Evolutionary conservation across 2,888 invertebrate species (phyloP).

Genomic region (Deilephila elpenor): DNA sequence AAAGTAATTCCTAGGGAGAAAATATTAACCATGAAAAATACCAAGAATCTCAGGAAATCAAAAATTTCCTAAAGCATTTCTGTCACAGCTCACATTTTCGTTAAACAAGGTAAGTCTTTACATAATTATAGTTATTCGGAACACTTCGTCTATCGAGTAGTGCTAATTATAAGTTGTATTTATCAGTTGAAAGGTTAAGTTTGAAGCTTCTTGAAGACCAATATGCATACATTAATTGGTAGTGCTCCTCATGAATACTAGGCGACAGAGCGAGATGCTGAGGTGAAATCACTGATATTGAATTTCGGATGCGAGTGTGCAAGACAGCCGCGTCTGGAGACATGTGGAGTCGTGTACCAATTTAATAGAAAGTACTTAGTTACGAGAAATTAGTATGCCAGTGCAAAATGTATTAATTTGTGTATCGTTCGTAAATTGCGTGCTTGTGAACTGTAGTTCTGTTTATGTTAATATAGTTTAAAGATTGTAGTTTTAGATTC

Average conservation of each 20-base stretch:
- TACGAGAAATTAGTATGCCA: not conserved
- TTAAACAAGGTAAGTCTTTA: not conserved
- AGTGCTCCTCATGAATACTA: constrained; percentile 12
- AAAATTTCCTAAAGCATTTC: not conserved
- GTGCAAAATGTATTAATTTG: not conserved
- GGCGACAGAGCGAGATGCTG: constrained; percentile 15
- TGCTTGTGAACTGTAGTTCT: no score
- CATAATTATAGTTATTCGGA: not conserved
- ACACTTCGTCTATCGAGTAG: not conserved
- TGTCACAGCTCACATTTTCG: not conserved
- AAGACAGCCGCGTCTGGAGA: constrained; percentile 15
- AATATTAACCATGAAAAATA: not conserved
- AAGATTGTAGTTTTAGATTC: no score
- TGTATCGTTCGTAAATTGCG: no score
- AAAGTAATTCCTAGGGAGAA: constrained; percentile 5
- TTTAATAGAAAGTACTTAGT: not conserved
- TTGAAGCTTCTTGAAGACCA: not conserved
- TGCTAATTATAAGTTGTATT: not conserved
- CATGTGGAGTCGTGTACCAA: constrained; percentile 5
- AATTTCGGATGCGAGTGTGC: constrained; percentile 10
- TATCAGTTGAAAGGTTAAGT: not conserved
- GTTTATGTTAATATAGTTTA: no score
- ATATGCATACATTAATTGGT: constrained; percentile 7
- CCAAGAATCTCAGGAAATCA: not conserved
- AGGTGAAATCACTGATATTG: constrained; percentile 21